Conservation (phyloP, 2,113 vertebrate species). For the Stegostoma tigrinum region DNA sequence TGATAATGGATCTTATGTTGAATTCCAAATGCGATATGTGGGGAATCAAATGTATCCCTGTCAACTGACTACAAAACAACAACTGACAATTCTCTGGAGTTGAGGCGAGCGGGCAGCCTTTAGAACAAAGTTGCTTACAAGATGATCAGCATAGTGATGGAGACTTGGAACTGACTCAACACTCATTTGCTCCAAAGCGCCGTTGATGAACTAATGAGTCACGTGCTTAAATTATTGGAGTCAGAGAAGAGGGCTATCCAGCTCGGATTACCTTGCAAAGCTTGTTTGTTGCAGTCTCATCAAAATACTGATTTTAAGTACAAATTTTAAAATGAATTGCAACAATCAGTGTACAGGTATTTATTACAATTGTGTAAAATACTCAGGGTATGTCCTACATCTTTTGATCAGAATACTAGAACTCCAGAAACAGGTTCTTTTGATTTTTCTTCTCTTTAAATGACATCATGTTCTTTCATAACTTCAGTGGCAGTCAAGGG, state of each 20-base stretch:
- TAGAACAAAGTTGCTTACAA: not conserved
- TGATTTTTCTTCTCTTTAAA: not conserved
- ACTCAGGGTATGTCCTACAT: not conserved
- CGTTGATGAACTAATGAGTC: not conserved
- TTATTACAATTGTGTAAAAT: not conserved
- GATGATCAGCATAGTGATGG: not conserved
- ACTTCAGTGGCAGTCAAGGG: not conserved
- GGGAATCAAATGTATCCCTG: not conserved
- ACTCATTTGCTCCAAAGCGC: not conserved
- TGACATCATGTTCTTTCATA: not conserved
- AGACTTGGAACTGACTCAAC: not conserved
- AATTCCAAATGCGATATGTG: not conserved
- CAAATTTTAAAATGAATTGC: not conserved
- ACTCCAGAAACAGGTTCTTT: not conserved
- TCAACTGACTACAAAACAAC: not conserved
- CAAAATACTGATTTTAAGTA: not conserved
- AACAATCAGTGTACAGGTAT: not conserved
- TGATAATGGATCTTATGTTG: not conserved
- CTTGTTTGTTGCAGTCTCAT: conserved; percentile 25
- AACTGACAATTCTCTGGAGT: not conserved
- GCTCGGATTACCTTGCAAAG: not conserved
- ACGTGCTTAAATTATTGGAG: not conserved
- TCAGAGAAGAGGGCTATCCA: not conserved
- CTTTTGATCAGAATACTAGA: not conserved
- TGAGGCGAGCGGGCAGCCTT: not conserved